These are phyloP conservation scores for Corythoichthys haematopterus DNA, from an alignment of 2,113 vertebrate species.

Conservation along the genomic window DNA sequence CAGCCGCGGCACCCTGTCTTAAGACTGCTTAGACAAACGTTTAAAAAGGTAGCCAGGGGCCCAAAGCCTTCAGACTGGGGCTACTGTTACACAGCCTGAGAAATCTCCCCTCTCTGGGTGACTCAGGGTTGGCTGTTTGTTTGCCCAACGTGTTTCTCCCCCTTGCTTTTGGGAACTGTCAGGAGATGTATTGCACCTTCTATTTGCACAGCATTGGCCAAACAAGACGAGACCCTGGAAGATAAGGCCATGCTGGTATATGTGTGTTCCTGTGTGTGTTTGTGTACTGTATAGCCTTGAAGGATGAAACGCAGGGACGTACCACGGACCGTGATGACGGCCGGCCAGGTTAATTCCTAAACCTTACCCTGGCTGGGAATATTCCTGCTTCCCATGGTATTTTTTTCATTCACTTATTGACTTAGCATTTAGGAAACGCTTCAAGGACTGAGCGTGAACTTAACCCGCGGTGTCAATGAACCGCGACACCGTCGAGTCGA, in stretches of 20 bases:
- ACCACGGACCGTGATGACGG: constrained; percentile 35
- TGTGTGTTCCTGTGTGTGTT: constrained; percentile 19
- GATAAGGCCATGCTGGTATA: constrained; percentile 57
- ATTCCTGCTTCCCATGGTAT: constrained; percentile 49
- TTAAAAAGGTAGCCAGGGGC: constrained; percentile 65
- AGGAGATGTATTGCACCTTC: constrained; percentile 74
- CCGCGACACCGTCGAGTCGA: background rate
- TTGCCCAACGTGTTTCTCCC: constrained; percentile 62
- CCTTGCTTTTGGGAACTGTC: constrained; percentile 71
- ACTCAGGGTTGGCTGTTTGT: constrained; percentile 67
- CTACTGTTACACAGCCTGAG: constrained; percentile 68
- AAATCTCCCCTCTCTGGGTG: constrained; percentile 61
- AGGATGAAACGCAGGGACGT: constrained; percentile 67
- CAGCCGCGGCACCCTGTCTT: constrained; percentile 47
- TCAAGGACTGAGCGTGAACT: background rate
- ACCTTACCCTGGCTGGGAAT: constrained; percentile 58
- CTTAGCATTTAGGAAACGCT: background rate
- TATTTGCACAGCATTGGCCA: constrained; percentile 71
- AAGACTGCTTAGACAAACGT: constrained; percentile 65
- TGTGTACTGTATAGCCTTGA: constrained; percentile 61
- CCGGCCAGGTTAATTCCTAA: constrained; percentile 68
- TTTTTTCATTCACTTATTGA: constrained; percentile 4
- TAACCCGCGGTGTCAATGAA: too few relatives aligned
- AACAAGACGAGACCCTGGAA: constrained; percentile 73
- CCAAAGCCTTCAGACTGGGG: constrained; percentile 42